Evolutionary conservation across 2,113 vertebrate species (phyloP), one percentile per base, ranked within the genome.

Genomic region (Colaptes auratus): DNA sequence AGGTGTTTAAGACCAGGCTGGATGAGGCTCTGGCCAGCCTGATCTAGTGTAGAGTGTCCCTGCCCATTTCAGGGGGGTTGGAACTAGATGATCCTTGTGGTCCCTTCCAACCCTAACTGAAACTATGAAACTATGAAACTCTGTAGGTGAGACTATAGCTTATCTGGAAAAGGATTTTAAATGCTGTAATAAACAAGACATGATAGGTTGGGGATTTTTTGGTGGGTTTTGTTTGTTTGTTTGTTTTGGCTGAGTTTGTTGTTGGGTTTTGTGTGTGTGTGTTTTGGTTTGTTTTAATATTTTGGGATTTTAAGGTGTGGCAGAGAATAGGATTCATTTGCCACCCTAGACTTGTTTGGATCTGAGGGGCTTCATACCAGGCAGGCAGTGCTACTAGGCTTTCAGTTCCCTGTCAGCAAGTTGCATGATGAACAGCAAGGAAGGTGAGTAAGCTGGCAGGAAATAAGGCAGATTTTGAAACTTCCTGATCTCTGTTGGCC

Each of bases 381-480:
- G 59, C 9, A 69, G 16, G 3, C 27, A 67, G 16, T 19, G 12
- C 46, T n/a, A 73, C 28, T 24, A 80, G 65, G 35, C 4, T 44
- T 8, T 90, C 71, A 36, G 14, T 50, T 74, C 56, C 5, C 53
- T 82, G 31, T 81, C 48, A 72, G 46, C 20, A 31, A 82, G 35
- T 36, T 4, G 8, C 52, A 52, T 4, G 66, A 56, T 63, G 21
- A 80, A 82, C 31, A 71, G 44, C 19, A 76, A 89, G 60, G 35
- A 79, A 74, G 72, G 46, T 1, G 10, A 89, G 28, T 15, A 56
- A 56, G 35, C 20, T 70, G 67, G 15, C 65, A 95, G 89, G 79
- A 94, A 95, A 79, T 79, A n/a, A 89, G 59, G 21, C 78, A 93
- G 80, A 42, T 63, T 79, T 73, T 81, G 78, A 89, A 93, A 85